Percentiles rank a stretch among this genome's conserved stretches.
phyloP scores from a whole-genome alignment of 2,113 vertebrate genomes.

The Pangasianodon gigas region DNA sequence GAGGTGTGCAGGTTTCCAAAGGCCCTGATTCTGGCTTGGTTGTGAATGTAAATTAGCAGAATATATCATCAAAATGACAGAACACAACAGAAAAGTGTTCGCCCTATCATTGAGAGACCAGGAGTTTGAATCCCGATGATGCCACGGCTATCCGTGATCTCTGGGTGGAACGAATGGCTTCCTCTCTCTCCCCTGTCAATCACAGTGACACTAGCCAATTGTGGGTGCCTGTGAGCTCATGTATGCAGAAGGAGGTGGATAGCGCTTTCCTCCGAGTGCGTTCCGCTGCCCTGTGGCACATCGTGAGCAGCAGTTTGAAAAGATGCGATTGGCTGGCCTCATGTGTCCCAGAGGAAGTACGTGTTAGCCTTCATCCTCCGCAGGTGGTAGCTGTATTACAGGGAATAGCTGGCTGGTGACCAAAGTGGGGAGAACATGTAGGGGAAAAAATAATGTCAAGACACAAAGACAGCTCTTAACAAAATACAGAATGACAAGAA shows the following conservation, averaged over 20 bases:
- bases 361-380: neutral
- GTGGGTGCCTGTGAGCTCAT: neutral
- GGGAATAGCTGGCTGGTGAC: neutral
- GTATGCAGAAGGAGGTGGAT: neutral
- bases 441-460: neutral
- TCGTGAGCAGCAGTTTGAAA: neutral
- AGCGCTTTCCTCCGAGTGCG: neutral
- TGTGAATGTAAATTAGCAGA: neutral
- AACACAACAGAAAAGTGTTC: neutral
- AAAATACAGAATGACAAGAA: neutral
- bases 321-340: neutral
- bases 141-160: neutral
- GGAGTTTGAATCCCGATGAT: too few species aligned
- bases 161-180: neutral
- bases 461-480: neutral
- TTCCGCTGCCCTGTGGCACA: neutral
- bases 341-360: neutral
- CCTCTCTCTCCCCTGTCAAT: neutral
- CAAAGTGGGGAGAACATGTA: neutral
- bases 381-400: neutral
- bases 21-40: neutral
- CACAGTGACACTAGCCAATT: neutral
- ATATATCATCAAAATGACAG: neutral
- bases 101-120: neutral
- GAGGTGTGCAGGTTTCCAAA: neutral